A percentile compares a stretch with the other conserved stretches of the same genome.
phyloP scores from a whole-genome alignment of 1,140 invertebrate genomes.

The Streblospio benedicti region DNA sequence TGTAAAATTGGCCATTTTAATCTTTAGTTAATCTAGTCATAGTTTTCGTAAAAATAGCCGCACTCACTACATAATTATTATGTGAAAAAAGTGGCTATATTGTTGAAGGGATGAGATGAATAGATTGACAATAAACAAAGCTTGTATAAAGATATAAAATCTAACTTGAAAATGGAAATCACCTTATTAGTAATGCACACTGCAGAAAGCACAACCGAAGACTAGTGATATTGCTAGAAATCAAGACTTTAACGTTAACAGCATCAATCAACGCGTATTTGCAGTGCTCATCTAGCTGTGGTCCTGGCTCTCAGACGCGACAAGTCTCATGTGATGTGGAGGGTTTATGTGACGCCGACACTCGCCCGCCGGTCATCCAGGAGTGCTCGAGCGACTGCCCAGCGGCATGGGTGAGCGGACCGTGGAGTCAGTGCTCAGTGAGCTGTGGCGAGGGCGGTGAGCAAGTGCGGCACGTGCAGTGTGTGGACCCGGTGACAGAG shows the following conservation, averaged over 20 bases:
- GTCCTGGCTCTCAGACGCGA: constrained; percentile 31
- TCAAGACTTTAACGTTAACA: background rate
- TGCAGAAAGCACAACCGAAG: no score
- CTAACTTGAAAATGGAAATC: no score
- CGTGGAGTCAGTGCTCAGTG: constrained; percentile 46
- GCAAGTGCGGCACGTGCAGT: constrained; percentile 41
- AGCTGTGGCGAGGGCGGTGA: constrained; percentile 34
- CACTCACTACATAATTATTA: no score
- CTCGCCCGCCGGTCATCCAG: constrained; percentile 28
- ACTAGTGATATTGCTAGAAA: no score
- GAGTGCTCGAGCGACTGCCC: constrained; percentile 35
- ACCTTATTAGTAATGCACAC: no score
- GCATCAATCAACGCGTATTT: constrained; percentile 6
- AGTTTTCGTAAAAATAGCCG: no score
- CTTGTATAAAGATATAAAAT: no score
- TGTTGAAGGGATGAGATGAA: no score
- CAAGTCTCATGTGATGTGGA: constrained; percentile 35
- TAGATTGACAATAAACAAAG: no score
- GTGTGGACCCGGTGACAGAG: constrained; percentile 45
- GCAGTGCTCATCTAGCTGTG: constrained; percentile 47
- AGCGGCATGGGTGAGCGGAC: constrained; percentile 44
- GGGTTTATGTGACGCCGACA: constrained; percentile 33
- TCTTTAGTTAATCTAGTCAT: no score
- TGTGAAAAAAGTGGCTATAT: no score
- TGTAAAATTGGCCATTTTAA: no score